Evolutionary conservation across 2,888 invertebrate species (phyloP), one percentile per base, ranked within the genome.

Genomic region (Coelogynopora nodosa): DNA sequence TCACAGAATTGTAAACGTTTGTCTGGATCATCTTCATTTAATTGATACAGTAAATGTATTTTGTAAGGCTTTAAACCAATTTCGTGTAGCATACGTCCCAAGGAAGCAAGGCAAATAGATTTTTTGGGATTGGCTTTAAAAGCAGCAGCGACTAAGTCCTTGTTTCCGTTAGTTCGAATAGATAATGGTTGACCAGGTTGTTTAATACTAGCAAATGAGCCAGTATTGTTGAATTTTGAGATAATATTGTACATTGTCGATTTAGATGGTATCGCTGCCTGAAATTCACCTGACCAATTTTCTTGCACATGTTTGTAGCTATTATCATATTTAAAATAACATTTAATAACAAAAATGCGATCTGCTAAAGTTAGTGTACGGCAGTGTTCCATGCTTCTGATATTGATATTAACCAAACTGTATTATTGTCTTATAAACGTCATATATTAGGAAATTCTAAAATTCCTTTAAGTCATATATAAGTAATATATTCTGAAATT

Each of bases 61-160:
- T 80, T 80, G 29, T 80, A 80, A 27, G 81, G 23, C 27, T 80
- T 82, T 82, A 29, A 5, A 82, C 30, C 26, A 82, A 26, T 82
- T 82, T 82, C 82, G 27, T 82, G 82, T 29, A 82, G 82, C 5
- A 82, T 80, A 82, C 29, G 30, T 82, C 28, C 82, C 82, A 29
- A 2, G 5, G 82, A 82, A 82, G 27, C 30, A 82, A 2, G 82
- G 2, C 82, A 23, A 29, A 82, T 82, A 82, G 82, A 10, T 31
- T 82, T 82, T 74, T 74, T 74, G 5, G 49, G 49, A 74, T 26
- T 74, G 74, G 10, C 74, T 13, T 5, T 74, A 23, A 74, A 74
- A 74, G 74, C 5, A 74, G 74, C 23, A 23, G 23, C 74, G 23
- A 74, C 87, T 30, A 81, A 82, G 23, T 27, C 80, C 23, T 87